Base-by-base conservation (phyloP, 2,888 invertebrate genomes). In the Brachynemurus nebulosus region DNA sequence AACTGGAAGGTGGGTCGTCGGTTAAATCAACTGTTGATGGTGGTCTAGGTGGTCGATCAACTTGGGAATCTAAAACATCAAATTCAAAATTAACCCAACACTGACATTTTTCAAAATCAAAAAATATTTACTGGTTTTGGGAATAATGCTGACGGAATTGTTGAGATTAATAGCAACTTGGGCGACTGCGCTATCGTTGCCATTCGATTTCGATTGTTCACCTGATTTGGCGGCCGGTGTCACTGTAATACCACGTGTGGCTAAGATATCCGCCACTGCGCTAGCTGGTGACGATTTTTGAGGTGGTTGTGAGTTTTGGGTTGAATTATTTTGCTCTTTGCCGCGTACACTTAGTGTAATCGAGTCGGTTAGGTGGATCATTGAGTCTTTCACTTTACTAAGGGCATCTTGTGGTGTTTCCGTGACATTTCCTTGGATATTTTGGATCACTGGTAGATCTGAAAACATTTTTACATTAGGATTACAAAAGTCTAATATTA, bases 201-300 rank as follows among this genome's bases (percentile, higher is more conserved):
- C 30, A 69, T 66, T 51, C 19, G 58, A 48, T 40, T 57, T 55
- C 37, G 60, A 58, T 50, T 61, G 61, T 8, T 23, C 49, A 46
- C 46, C 46, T 45, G 59, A 48, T 55, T 66, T 76, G 19, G 76
- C 72, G 37, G 80, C 78, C 34, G 75, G 74, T 37, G 83, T 83
- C 0, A 86, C 76, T 25, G 83, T 84, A 44, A 86, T 85, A 2
- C 85, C 85, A 48, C 85, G 67, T 5, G 80, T 79, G 3, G 83
- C 84, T 46, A 86, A 61, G 46, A 85, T 79, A 57, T 78, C 80
- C 1, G 85, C 84, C 55, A 86, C 83, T 1, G 80, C 79, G 55
- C 76, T 80, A 1, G 82, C 80, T 58, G 83, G 69, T 9, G 55
- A 54, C 1, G 57, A 56, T 44, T 54, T 50, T 2, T 58, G 59